Base-by-base conservation (phyloP, 2,888 invertebrate species). In the Cephus spinipes region DNA sequence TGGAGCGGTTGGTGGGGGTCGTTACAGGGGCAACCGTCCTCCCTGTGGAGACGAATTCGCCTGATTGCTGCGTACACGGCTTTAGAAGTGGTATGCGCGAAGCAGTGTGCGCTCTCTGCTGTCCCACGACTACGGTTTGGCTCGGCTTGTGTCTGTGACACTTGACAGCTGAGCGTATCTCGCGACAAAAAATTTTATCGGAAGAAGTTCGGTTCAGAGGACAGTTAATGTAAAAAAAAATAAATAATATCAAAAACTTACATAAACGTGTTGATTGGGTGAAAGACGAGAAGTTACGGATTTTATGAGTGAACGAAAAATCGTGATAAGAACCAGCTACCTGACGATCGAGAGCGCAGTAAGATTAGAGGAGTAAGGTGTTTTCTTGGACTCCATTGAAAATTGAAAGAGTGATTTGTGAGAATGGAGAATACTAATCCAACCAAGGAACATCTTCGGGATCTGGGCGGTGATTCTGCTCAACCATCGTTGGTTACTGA, bases 281-380 rank as follows among this genome's bases (percentile, higher is more conserved):
- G 23, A 23, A 23, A 23, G 9, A 23, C 9, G 55, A 15, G 9
- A 55, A 55, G 23, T 55, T 55, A 55, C 55, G 55, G 9, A 23
- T 55, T 55, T 23, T 55, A 55, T 55, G 55, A 55, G 23, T 23
- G 55, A 23, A 23, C 23, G 1, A 55, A 55, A 23, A 55, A 55
- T 2, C 23, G 23, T 55, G 23, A 1, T 9, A 55, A n/a, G 83
- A 86, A 33, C 83, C 82, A 15, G 80, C 79, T 36, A 79, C 81
- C n/a, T 83, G 31, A 85, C 77, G 35, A 74, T 40, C 33, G 89
- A 92, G 87, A 93, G 93, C 86, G 77, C 71, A 78, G 15, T 55
- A 55, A 55, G 9, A 23, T 55, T 23, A 23, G 23, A 6, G 23
- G 55, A 55, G 55, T 55, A 55, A 55, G 55, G 55, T 55, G 55